Conservation (phyloP, 2,113 vertebrate genomes). For the Entelurus aequoreus region DNA sequence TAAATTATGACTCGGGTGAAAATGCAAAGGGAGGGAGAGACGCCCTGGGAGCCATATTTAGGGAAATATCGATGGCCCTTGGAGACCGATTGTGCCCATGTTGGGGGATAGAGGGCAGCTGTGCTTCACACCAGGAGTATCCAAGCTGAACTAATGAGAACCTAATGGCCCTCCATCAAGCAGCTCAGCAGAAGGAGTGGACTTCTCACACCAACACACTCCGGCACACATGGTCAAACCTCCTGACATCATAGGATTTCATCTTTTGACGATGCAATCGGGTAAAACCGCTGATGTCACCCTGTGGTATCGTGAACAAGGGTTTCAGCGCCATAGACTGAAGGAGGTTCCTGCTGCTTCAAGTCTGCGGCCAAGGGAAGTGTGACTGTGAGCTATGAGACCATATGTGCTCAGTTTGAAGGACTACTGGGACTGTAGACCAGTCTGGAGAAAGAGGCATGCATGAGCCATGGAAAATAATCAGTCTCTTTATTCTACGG, state of each 20-base stretch:
- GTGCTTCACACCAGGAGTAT: constrained; percentile 33
- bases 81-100: constrained; percentile 27
- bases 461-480: no score
- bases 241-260: neutral
- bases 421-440: neutral
- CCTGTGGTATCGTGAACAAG: no score
- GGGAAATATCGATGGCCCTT: constrained; percentile 19
- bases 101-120: constrained; percentile 50
- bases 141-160: constrained; percentile 58
- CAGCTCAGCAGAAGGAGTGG: constrained; percentile 15
- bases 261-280: no score
- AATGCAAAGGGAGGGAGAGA: constrained; percentile 12
- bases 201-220: neutral
- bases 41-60: constrained; percentile 5
- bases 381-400: neutral
- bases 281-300: no score
- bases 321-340: no score
- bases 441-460: no score
- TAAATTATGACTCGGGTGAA: constrained; percentile 6
- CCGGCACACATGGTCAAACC: neutral
- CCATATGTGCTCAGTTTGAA: neutral
- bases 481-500: no score
- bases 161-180: constrained; percentile 53
- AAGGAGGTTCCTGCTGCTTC: no score
- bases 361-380: no score